Conservation (phyloP, 1,140 invertebrate genomes). For the Drosophila cardini region DNA sequence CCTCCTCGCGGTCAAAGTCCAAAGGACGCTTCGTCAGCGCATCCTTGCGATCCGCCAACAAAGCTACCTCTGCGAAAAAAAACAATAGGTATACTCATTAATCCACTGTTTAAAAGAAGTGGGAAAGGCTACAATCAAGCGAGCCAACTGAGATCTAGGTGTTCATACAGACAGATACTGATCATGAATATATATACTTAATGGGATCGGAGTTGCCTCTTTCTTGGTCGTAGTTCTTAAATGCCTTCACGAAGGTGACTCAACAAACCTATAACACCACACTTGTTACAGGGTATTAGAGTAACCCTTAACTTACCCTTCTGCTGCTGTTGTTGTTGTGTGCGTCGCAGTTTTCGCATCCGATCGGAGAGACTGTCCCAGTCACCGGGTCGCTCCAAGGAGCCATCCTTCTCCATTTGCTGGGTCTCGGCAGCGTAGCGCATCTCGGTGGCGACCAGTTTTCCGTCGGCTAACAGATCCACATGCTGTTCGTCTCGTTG, state of each 20-base stretch:
- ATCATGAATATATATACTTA: too few relatives aligned
- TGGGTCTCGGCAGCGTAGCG: slow-evolving; percentile 91
- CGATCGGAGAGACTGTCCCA: slow-evolving; percentile 91
- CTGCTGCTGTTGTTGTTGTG: slow-evolving; percentile 85
- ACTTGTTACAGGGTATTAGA: too few relatives aligned
- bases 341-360: slow-evolving; percentile 88
- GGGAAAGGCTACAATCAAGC: too few relatives aligned
- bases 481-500: slow-evolving; percentile 90
- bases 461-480: slow-evolving; percentile 90
- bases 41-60: slow-evolving; percentile 89
- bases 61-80: slow-evolving; percentile 75
- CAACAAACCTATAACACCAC: too few relatives aligned
- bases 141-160: too few relatives aligned
- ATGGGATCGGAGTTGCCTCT: too few relatives aligned
- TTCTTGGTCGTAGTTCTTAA: background rate
- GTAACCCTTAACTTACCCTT: too few relatives aligned
- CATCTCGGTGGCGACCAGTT: slow-evolving; percentile 90
- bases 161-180: too few relatives aligned
- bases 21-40: slow-evolving; percentile 91
- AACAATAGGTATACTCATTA: too few relatives aligned
- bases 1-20: slow-evolving; percentile 94
- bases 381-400: slow-evolving; percentile 88
- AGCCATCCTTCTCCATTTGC: slow-evolving; percentile 89
- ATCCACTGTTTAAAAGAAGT: background rate
- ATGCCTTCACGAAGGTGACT: too few relatives aligned